Conservation (phyloP, 2,113 vertebrate species). For the Channa maculata region DNA sequence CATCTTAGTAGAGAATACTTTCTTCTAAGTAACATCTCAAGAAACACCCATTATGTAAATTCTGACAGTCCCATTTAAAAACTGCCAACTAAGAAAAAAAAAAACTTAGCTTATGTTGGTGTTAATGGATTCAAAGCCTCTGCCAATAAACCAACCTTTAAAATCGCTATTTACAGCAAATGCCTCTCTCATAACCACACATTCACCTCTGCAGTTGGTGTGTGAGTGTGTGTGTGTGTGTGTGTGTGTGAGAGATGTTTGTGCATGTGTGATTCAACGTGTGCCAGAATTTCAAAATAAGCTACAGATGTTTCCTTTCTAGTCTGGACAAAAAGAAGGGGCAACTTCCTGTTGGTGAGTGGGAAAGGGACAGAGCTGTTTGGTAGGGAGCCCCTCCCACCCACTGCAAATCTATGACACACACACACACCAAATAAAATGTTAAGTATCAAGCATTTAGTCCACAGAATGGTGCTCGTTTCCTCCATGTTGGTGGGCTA, state of each 20-base stretch:
- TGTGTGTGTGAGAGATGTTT: not conserved
- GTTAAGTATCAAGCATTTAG: not conserved
- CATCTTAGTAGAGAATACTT: no score
- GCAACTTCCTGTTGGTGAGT: conserved; percentile 77
- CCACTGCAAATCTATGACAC: conserved; percentile 6
- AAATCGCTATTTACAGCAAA: not conserved
- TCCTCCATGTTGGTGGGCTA: no score
- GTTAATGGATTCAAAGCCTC: not conserved
- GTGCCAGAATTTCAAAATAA: conserved; percentile 80
- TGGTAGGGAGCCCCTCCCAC: conserved; percentile 42
- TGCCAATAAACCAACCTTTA: not conserved
- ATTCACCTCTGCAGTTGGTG: conserved; percentile 14
- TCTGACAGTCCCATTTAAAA: no score
- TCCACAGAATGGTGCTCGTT: not conserved
- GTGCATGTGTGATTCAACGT: conserved; percentile 43
- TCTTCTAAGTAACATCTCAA: no score
- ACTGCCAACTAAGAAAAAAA: no score
- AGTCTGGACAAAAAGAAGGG: conserved; percentile 64
- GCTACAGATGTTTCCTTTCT: conserved; percentile 84
- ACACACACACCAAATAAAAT: not conserved
- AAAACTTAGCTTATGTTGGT: no score
- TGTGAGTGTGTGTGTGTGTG: conserved; percentile 32
- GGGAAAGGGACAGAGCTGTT: conserved; percentile 46
- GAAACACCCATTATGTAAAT: no score
- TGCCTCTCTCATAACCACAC: not conserved